phyloP scores from a whole-genome alignment of 2,797 vertebrate species.

The Pseudomugil gertrudae region DNA sequence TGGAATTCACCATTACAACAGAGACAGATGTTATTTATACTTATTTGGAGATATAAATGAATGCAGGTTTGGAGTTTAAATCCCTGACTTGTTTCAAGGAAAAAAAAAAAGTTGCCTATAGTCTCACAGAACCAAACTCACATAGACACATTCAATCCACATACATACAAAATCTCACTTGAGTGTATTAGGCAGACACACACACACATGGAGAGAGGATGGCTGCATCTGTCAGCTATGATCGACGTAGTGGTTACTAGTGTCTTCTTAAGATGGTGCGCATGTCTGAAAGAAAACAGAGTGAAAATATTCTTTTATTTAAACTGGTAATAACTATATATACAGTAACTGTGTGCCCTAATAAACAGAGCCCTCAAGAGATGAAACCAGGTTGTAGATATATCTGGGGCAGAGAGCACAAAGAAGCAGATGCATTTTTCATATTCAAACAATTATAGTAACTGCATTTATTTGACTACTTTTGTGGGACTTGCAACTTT shows the following conservation, averaged over 20 bases:
- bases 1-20: constrained; percentile 13
- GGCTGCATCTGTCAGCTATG: constrained; percentile 48
- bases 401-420: background rate
- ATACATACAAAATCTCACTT: constrained; percentile 26
- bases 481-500: background rate
- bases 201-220: constrained; percentile 43
- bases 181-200: constrained; percentile 24
- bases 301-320: constrained; percentile 23
- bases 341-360: background rate
- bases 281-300: constrained; percentile 60
- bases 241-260: constrained; percentile 65
- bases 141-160: constrained; percentile 29
- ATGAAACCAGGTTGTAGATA: background rate
- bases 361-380: background rate
- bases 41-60: constrained; percentile 21
- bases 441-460: background rate
- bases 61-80: constrained; percentile 13
- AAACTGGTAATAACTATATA: constrained; percentile 12
- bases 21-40: constrained; percentile 9
- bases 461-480: background rate
- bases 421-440: background rate
- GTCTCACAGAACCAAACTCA: constrained; percentile 26
- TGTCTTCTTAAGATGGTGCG: constrained; percentile 62
- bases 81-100: constrained; percentile 46
- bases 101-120: constrained; percentile 28